Evolutionary conservation across 2,797 vertebrate genomes (phyloP).

Genomic region (Pogoniulus pusillus): DNA sequence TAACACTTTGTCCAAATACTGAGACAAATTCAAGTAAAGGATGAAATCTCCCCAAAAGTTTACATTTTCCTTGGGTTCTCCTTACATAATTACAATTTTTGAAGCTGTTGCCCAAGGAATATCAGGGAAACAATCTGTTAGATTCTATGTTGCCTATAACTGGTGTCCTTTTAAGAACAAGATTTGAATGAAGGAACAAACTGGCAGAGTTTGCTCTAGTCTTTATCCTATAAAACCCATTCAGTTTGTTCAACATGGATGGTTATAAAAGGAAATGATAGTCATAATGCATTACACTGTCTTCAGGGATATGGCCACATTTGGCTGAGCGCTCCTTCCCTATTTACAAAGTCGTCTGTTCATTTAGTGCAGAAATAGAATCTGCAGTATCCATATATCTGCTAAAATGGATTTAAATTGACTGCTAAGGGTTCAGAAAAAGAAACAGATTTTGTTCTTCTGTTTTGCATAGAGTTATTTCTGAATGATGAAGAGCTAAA

Average conservation of each 20-base stretch:
- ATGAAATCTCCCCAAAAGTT: not conserved
- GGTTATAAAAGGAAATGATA: not conserved
- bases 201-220: not conserved
- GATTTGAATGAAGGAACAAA: not conserved
- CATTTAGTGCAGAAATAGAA: not conserved
- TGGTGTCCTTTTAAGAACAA: not conserved
- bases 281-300: not conserved
- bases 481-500: constrained; percentile 94
- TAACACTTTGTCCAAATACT: not conserved
- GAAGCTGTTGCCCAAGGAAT: not conserved
- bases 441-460: not conserved
- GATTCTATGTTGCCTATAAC: not conserved
- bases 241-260: not conserved
- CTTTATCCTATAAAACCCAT: not conserved
- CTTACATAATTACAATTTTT: not conserved
- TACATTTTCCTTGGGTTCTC: not conserved
- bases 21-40: not conserved
- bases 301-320: not conserved
- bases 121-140: not conserved
- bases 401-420: not conserved
- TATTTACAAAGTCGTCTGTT: not conserved
- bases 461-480: constrained; percentile 85
- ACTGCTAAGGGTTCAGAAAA: not conserved
- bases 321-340: not conserved
- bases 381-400: not conserved